Evolutionary conservation across 2,797 vertebrate genomes (phyloP), one percentile per base, ranked within the genome.

Genomic region (Falco biarmicus): DNA sequence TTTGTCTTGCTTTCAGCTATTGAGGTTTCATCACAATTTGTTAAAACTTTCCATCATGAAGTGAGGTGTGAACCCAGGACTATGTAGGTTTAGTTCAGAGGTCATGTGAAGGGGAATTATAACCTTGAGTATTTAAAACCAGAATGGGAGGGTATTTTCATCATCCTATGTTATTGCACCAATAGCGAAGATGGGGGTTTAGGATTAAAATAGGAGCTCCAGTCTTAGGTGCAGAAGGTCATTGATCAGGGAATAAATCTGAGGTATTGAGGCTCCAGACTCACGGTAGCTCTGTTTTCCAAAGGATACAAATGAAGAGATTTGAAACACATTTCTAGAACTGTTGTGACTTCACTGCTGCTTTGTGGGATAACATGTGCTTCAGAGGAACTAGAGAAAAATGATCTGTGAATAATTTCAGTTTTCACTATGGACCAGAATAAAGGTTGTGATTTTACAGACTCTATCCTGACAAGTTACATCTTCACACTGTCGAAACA

Each of bases 1-100:
- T 96, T 96, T 97, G 96, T 97, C 95, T 94, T 84, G 74, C 95
- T 95, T 96, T 93, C 92, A 94, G 88, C 89, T 95, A 96, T 97
- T 94, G 86, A 97, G 89, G 32, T 63, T 87, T 87, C 93, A 80
- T 80, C 32, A 13, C 70, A 89, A 43, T 87, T 93, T 87, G 89
- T 93, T 90, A 83, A 95, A 95, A 82, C 81, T 90, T 83, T 63
- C 66, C 14, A 1, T 85, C 74, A 28, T 19, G 91, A 83, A 77
- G 57, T 0, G 90, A 95, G 80, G 83, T 96, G 94, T 92, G 93
- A 96, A 96, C 84, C 26, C 74, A 87, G 39, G 65, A 80, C 56
- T 94, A 1, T 47, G 45, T 20, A 41, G 37, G 74, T 74, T 96
- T 92, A 60, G 70, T 93, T 91, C 93, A 92, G 87, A 89, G 89